Evolutionary conservation across 2,888 invertebrate species (phyloP), one percentile per base, ranked within the genome.

Genomic region (Syritta pipiens): DNA sequence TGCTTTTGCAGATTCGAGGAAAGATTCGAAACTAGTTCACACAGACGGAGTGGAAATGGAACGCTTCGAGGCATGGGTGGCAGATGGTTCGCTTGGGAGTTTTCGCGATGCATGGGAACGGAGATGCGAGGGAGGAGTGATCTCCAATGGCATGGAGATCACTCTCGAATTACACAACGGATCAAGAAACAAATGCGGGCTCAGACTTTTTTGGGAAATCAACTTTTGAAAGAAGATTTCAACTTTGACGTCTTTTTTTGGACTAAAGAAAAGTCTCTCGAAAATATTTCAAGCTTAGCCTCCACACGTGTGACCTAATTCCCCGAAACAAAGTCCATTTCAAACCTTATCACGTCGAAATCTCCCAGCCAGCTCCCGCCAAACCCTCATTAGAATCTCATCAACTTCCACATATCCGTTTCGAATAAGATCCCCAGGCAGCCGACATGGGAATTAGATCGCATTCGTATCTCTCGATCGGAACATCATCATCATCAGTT

Each of bases 1-100:
- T 59, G n/a, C 20, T 37, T 26, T 65, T 44, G 44, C 62, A 28
- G 49, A 57, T 26, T 65, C 10, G 40, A 48, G 32, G 20, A 44
- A 49, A 49, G 49, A 22, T 59, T 7, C 49, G 55, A 48, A 62
- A 59, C 53, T 60, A 60, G 44, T 51, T 57, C 57, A 57, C 42
- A 57, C 22, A 9, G 10, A 7, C 28, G n/a, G n/a, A n/a, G n/a
- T n/a, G n/a, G n/a, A 20, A 30, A 12, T 42, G 12, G 28, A n/a
- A 20, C 9, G 30, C 44, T 17, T 14, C 35, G 35, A 3, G 59
- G 59, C 59, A 44, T 71, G 55, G 71, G 62, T 71, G 53, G 46
- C 51, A 53, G 62, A 62, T 71, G 62, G 62, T 53, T 19, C 6
- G 7, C 10, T 17, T 9, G 42, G 42, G 57, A 17, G 40, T 7